These are phyloP conservation scores for Xylocopa sonorina DNA, from an alignment of 1,140 invertebrate genomes.

Conservation along the genomic window DNA sequence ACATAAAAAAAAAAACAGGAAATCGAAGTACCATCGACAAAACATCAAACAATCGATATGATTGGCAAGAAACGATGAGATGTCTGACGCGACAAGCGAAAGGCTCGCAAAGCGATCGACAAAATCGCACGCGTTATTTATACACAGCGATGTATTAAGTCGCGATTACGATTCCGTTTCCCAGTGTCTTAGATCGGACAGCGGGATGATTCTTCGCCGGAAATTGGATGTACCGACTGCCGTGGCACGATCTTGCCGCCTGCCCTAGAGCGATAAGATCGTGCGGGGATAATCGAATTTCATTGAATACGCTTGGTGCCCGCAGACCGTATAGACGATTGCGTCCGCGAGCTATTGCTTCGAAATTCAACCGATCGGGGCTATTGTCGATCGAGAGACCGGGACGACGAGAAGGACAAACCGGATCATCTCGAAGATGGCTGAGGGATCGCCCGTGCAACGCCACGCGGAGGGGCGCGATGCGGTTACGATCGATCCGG, in stretches of 20 bases:
- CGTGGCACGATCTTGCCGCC: conserved; percentile 56
- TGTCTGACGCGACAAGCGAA: too few relatives aligned
- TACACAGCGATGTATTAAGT: conserved; percentile 66
- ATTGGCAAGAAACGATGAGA: too few relatives aligned
- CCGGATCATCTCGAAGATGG: conserved; percentile 46
- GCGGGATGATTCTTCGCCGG: conserved; percentile 70
- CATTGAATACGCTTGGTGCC: conserved; percentile 62
- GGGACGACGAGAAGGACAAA: conserved; percentile 35
- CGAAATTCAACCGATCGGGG: conserved; percentile 56
- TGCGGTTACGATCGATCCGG: conserved; percentile 15
- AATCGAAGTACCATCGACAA: too few relatives aligned
- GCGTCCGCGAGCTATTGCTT: conserved; percentile 58
- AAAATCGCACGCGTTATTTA: background rate
- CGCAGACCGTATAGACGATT: conserved; percentile 53
- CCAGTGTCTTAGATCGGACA: conserved; percentile 58
- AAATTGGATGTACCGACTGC: conserved; percentile 71
- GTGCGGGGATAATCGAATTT: conserved; percentile 67
- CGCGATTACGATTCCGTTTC: conserved; percentile 64
- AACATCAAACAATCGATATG: too few relatives aligned
- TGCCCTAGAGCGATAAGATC: conserved; percentile 59
- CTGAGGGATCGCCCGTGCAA: background rate
- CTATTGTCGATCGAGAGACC: conserved; percentile 44
- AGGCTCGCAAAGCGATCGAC: background rate
- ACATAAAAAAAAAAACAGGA: too few relatives aligned
- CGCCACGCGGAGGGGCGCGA: background rate